phyloP scores from a whole-genome alignment of 2,888 invertebrate species.

The Agrilus biguttatus region DNA sequence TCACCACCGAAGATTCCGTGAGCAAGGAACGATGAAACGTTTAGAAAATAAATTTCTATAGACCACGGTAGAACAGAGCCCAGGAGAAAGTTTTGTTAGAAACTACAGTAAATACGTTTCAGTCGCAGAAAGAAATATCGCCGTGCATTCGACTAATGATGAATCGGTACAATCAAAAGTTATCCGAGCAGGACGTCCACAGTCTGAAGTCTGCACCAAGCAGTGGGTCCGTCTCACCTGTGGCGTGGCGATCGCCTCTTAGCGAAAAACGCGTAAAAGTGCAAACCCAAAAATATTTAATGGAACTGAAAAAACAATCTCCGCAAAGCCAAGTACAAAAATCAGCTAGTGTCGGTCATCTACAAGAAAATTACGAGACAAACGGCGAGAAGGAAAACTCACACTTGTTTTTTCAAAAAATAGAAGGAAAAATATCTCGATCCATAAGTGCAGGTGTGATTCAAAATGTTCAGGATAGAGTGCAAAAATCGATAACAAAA shows the following conservation, averaged over 20 bases:
- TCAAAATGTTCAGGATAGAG: conserved; percentile 3
- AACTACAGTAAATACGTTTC: too few species aligned
- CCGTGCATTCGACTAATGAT: conserved; percentile 59
- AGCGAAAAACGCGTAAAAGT: conserved; percentile 43
- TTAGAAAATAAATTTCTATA: too few species aligned
- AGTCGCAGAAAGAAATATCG: conserved; percentile 41
- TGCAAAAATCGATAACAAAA: neutral
- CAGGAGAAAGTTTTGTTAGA: too few species aligned
- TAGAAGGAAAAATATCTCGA: conserved; percentile 5
- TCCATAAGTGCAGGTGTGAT: conserved; percentile 8
- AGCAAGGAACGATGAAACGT: too few species aligned
- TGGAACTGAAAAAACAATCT: conserved; percentile 28
- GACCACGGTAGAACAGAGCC: too few species aligned
- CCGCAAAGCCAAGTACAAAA: conserved; percentile 44
- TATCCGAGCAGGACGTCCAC: conserved; percentile 39
- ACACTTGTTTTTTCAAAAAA: too few species aligned
- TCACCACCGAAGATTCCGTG: too few species aligned
- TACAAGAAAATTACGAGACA: conserved; percentile 11
- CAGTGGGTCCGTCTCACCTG: conserved; percentile 49
- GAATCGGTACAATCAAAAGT: conserved; percentile 50
- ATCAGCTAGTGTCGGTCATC: conserved; percentile 41
- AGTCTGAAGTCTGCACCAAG: conserved; percentile 23
- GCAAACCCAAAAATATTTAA: conserved; percentile 34
- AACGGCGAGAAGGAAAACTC: too few species aligned
- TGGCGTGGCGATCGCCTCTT: conserved; percentile 48